phyloP scores from a whole-genome alignment of 2,797 vertebrate species.

The Phrynocephalus guinanensis region DNA sequence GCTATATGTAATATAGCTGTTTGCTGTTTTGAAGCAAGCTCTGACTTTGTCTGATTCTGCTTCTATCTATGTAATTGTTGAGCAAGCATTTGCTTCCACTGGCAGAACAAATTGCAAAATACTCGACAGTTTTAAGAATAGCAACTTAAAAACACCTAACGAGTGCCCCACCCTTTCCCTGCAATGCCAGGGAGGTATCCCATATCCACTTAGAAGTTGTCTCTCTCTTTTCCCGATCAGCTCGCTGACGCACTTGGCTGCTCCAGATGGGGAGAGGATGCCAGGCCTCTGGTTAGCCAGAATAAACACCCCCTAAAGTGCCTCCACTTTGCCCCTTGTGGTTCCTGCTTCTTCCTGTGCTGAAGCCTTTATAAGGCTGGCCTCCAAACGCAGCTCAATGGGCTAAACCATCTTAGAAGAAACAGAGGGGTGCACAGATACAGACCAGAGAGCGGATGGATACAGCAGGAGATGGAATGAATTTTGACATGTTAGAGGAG shows the following conservation, averaged over 20 bases:
- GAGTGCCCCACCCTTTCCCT: not conserved
- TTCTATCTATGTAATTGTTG: no score
- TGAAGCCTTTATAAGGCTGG: not conserved
- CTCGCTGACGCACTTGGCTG: conserved; percentile 4
- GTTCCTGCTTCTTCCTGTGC: conserved; percentile 16
- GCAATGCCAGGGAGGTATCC: conserved; percentile 7
- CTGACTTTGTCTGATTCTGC: no score
- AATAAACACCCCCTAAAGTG: conserved; percentile 38
- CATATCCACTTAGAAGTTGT: not conserved
- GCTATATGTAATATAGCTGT: no score
- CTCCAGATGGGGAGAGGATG: conserved; percentile 7
- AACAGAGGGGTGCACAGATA: not conserved
- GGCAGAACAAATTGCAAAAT: no score
- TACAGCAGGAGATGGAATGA: no score
- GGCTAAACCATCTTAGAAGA: not conserved
- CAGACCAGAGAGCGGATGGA: no score
- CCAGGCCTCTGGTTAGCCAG: conserved; percentile 11
- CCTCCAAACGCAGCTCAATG: not conserved
- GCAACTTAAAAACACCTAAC: no score
- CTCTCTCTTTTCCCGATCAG: not conserved
- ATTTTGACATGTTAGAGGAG: not conserved
- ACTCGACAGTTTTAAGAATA: no score
- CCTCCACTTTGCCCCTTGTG: conserved; percentile 37
- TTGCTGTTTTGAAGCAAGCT: no score
- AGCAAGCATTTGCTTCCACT: no score